Evolutionary conservation across 2,888 invertebrate species (phyloP).

Genomic region (Sthenelais limicola): DNA sequence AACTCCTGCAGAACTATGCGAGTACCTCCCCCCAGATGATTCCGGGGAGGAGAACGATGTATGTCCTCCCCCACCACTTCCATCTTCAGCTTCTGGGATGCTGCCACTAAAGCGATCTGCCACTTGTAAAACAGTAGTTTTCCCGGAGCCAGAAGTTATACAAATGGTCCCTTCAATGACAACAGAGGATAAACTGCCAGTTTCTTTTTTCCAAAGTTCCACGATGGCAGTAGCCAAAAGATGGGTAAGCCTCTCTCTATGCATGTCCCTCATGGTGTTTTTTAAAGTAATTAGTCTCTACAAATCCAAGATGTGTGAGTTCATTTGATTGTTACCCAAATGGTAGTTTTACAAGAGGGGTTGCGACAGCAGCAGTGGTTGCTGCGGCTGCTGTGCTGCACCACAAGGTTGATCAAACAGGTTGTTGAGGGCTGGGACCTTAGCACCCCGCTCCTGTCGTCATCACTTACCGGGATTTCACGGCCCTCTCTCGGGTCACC

Average conservation of each 20-base stretch:
- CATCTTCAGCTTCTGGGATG: slow-evolving; percentile 48
- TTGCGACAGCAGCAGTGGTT: too few species aligned
- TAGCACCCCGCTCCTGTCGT: too few species aligned
- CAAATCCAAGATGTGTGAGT: too few species aligned
- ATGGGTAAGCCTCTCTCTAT: slow-evolving; percentile 52
- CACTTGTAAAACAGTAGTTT: slow-evolving; percentile 54
- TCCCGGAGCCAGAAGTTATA: slow-evolving; percentile 52
- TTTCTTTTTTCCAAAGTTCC: slow-evolving; percentile 57
- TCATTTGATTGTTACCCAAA: too few species aligned
- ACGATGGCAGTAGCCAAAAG: slow-evolving; percentile 54
- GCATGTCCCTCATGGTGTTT: slow-evolving; percentile 52
- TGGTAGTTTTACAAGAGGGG: too few species aligned
- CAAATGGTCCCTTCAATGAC: slow-evolving; percentile 56
- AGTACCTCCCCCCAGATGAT: neutral
- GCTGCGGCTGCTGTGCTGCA: too few species aligned
- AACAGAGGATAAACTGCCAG: slow-evolving; percentile 53
- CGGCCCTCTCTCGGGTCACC: too few species aligned
- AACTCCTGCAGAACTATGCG: neutral
- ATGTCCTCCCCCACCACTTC: slow-evolving; percentile 10
- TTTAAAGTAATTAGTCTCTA: too few species aligned
- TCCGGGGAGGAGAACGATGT: slow-evolving; percentile 9
- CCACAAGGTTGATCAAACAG: too few species aligned
- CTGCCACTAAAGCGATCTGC: slow-evolving; percentile 50
- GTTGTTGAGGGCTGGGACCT: too few species aligned
- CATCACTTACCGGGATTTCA: too few species aligned